Evolutionary conservation across 2,888 invertebrate genomes (phyloP).

Genomic region (Drosophila borborema): DNA sequence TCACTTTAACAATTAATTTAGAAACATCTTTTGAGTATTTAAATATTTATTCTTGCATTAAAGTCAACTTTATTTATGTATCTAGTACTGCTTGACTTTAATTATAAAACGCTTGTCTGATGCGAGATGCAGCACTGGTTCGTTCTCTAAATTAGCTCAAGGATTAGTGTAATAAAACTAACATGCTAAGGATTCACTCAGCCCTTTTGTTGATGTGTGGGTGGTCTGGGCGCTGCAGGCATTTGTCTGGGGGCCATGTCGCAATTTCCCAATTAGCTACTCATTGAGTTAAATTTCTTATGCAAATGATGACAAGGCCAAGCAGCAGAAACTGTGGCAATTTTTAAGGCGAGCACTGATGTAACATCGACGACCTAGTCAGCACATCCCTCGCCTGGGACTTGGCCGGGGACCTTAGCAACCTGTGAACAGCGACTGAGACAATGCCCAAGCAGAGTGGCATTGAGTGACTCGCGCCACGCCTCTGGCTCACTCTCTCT

Average conservation of each 20-base stretch:
- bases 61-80: slow-evolving; percentile 8
- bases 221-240: slow-evolving; percentile 19
- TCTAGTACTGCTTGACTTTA: slow-evolving; percentile 28
- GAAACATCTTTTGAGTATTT: background rate
- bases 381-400: slow-evolving; percentile 57
- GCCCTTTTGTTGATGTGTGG: slow-evolving; percentile 61
- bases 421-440: slow-evolving; percentile 50
- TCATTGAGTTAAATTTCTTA: slow-evolving; percentile 82
- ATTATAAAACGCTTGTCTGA: slow-evolving; percentile 52
- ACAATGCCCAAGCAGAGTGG: slow-evolving; percentile 58
- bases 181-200: slow-evolving; percentile 70
- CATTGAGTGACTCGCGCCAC: slow-evolving; percentile 71
- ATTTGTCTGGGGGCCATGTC: slow-evolving; percentile 48
- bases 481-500: slow-evolving; percentile 67
- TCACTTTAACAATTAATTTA: background rate
- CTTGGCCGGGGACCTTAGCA: slow-evolving; percentile 61
- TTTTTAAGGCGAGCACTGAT: slow-evolving; percentile 51
- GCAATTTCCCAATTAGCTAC: slow-evolving; percentile 80
- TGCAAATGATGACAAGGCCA: slow-evolving; percentile 82
- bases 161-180: slow-evolving; percentile 81
- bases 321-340: slow-evolving; percentile 30
- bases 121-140: slow-evolving; percentile 35
- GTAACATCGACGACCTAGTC: slow-evolving; percentile 70
- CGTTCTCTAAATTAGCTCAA: slow-evolving; percentile 75
- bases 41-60: background rate